Base-by-base conservation (phyloP, 2,888 invertebrate genomes). In the Linhomoeus sp. region DNA sequence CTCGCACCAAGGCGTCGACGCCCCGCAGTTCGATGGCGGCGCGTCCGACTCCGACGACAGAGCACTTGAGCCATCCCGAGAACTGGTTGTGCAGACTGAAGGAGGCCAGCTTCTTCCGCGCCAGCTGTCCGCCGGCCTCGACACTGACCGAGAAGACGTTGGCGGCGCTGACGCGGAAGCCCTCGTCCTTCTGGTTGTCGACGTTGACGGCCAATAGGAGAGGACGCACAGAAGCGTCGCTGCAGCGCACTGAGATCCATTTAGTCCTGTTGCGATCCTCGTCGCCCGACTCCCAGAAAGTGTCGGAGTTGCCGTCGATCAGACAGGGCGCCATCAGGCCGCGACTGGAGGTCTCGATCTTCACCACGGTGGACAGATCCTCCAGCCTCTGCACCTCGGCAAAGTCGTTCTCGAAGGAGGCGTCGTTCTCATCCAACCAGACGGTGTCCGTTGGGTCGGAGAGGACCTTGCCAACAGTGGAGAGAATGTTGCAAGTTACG, bases 231-330 rank as follows among this genome's bases (percentile, higher is more conserved):
- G 76, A 73, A 49, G 76, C 73, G 52, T 74, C 66, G 9, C 52
- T 52, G 41, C 50, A 55, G 7, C 47, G 43, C 14, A 59, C 45
- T 1, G 46, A 49, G 29, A 60, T 39, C 1, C 7, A 25, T 17
- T 90, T 88, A 24, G 83, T 79, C 66, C 86, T 85, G 66, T 86
- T 87, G 48, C 72, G 65, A 68, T 94, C 92, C 62, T 92, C 92
- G 59, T 92, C 92, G 0, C 88, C 90, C 36, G 88, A 88, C 69
- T 94, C 94, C 94, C 94, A 94, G 69, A 94, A 94, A 0, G 94
- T 94, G 66, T 94, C 94, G 0, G 90, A 88, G 5, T 86, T 86
- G 58, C 81, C 81, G 65, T 94, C 94, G 0, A 80, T 81, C 19
- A 94, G 72, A 53, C 87, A 86, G 2, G 80, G 81, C 3, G 85